A percentile compares a stretch with the other conserved stretches of the same genome.
phyloP scores from a whole-genome alignment of 2,113 vertebrate genomes.

The Corvus hawaiiensis region DNA sequence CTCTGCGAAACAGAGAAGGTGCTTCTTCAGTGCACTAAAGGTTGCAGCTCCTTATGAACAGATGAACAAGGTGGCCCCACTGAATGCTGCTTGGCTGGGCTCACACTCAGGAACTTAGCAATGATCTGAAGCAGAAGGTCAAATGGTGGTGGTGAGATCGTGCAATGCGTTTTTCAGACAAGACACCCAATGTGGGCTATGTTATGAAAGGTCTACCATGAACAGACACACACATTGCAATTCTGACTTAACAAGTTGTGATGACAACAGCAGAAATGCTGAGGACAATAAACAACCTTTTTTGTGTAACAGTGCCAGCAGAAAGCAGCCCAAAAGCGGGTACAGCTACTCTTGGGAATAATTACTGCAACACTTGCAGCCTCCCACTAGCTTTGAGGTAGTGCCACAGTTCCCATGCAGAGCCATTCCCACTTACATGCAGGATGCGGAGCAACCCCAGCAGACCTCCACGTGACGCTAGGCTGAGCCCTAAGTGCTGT shows the following conservation, averaged over 20 bases:
- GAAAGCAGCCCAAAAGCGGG: not conserved
- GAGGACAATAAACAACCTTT: not conserved
- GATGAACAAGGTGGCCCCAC: not conserved
- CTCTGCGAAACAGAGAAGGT: not conserved
- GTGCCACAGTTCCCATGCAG: not conserved
- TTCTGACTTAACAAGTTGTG: not conserved
- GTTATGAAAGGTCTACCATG: rapidly evolving
- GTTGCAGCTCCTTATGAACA: not conserved
- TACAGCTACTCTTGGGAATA: not conserved
- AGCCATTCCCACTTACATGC: rapidly evolving
- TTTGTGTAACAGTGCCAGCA: not conserved
- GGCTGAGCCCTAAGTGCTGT: not conserved
- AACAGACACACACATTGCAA: not conserved
- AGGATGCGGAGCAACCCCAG: not conserved
- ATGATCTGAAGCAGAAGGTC: not conserved
- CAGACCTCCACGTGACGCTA: rapidly evolving
- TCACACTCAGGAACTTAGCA: not conserved
- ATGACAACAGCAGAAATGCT: not conserved
- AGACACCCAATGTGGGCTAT: not conserved
- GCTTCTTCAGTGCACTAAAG: not conserved
- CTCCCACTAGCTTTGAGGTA: not conserved
- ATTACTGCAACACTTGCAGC: not conserved
- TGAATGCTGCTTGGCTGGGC: not conserved
- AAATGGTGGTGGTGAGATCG: not conserved
- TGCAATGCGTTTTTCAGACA: rapidly evolving